Base-by-base conservation (phyloP, 53 echinoderm and acorn worm species). In the Echinometra lucunter region DNA sequence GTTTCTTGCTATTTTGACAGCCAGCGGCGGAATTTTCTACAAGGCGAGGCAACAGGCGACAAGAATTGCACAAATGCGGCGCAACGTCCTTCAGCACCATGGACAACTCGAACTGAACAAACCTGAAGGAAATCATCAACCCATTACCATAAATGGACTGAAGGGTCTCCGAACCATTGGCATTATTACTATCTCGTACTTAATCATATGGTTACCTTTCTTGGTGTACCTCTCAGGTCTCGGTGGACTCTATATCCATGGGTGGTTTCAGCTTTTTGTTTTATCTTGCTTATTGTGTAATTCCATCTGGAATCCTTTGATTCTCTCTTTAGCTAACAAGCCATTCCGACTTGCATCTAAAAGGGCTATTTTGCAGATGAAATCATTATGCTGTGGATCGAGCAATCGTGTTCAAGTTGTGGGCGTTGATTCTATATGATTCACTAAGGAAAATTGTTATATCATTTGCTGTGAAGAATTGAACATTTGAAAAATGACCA, bases 121-220 rank as follows among this genome's bases (percentile, higher is more conserved):
- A 42, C 44, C 21, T 81, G 4, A 34, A 42, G 81, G 81, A 42
- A 81, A 44, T 81, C 81, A 81, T 44, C 44, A 12, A 17, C 23
- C 42, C 38, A 11, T 81, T 81, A 1, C 81, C 19, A 6, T 44
- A 42, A 81, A 44, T 81, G 57, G 88, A 49, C 88, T 88, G 16
- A 88, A 88, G 57, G 88, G 88, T 25, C 88, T 88, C 55, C 55
- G 44, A 57, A 88, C 57, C 32, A n/a, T 88, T 57, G 88, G 49
- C 10, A 34, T 56, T 27, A 88, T 88, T 25, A 88, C 88, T 16
- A 45, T 53, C n/a, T 88, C 88, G 0, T 88, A 57, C 88, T 17
- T 53, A 3, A 10, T 88, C 28, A 11, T 88, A 4, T 88, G 88
- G 88, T 45, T 88, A 25, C 83, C 83, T 44, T 44, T 34, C 23